These are phyloP conservation scores for Manis javanica DNA, from an alignment of 2,797 vertebrate species.

Conservation along the genomic window DNA sequence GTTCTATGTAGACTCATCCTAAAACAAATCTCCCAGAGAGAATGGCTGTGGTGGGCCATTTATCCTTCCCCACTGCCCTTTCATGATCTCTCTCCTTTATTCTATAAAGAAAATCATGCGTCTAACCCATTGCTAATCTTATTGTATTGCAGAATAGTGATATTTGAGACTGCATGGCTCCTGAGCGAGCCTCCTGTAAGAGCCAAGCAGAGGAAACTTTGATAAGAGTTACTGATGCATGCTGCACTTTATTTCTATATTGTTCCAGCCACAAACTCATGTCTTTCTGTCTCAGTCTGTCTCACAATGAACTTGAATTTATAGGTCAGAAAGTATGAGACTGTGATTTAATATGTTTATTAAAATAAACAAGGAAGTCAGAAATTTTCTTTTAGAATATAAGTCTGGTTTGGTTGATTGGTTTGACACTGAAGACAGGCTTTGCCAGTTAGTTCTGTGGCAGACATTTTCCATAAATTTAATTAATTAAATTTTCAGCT, in stretches of 20 bases:
- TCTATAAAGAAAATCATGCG: neutral
- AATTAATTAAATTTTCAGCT: neutral
- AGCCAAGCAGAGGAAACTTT: neutral
- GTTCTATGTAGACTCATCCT: neutral
- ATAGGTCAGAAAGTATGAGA: conserved; percentile 1
- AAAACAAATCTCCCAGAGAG: neutral
- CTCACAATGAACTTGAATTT: conserved; percentile 49
- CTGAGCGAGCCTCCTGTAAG: neutral
- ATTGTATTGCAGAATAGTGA: no score
- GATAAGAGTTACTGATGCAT: neutral
- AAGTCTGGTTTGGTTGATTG: conserved; percentile 46
- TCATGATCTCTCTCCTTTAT: neutral
- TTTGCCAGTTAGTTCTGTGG: conserved; percentile 18
- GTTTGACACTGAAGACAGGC: conserved; percentile 41
- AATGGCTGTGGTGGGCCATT: neutral
- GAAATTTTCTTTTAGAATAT: conserved; percentile 41
- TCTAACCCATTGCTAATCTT: neutral
- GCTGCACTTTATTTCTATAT: neutral
- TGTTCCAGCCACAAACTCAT: neutral
- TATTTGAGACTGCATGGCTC: neutral
- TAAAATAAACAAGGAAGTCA: conserved; percentile 51
- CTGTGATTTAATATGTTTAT: conserved; percentile 26
- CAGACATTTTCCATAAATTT: conserved; percentile 28
- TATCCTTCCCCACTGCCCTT: neutral
- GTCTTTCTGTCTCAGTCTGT: neutral